These are phyloP conservation scores for Solenopsis fugax DNA, from an alignment of 1,140 invertebrate species.

Conservation along the genomic window DNA sequence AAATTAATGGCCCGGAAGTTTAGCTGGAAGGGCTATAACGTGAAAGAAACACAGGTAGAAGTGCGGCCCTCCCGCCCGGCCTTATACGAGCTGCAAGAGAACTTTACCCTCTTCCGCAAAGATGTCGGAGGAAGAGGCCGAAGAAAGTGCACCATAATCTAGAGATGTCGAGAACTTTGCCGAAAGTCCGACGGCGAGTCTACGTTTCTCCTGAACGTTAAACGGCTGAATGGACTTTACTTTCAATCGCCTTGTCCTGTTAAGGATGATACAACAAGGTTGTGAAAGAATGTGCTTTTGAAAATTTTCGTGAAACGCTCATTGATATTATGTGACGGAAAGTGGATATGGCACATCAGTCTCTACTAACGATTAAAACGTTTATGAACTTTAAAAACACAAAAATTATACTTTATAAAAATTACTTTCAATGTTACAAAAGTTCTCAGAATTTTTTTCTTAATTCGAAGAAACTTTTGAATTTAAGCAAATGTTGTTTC, in stretches of 20 bases:
- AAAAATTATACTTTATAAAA: not conserved
- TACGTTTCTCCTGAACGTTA: slow-evolving; percentile 72
- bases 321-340: not conserved
- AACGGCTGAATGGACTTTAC: slow-evolving; percentile 68
- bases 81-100: slow-evolving; percentile 61
- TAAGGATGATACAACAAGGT: slow-evolving; percentile 28
- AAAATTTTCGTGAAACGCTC: not conserved
- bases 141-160: slow-evolving; percentile 75
- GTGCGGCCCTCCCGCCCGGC: slow-evolving; percentile 1
- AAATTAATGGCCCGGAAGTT: slow-evolving; percentile 83
- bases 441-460: not conserved
- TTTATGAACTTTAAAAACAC: not conserved
- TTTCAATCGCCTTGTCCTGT: slow-evolving; percentile 69
- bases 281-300: not conserved
- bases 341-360: not conserved
- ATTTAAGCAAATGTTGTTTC: not conserved
- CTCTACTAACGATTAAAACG: not conserved
- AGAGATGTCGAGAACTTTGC: slow-evolving; percentile 73
- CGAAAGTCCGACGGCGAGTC: slow-evolving; percentile 67
- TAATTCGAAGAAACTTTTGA: not conserved
- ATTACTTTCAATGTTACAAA: not conserved
- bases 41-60: slow-evolving; percentile 74
- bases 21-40: slow-evolving; percentile 71
- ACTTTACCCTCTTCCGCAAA: slow-evolving; percentile 64
- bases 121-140: slow-evolving; percentile 13